Conservation (phyloP, 2,888 invertebrate genomes). For the Phyllotreta cruciferae region DNA sequence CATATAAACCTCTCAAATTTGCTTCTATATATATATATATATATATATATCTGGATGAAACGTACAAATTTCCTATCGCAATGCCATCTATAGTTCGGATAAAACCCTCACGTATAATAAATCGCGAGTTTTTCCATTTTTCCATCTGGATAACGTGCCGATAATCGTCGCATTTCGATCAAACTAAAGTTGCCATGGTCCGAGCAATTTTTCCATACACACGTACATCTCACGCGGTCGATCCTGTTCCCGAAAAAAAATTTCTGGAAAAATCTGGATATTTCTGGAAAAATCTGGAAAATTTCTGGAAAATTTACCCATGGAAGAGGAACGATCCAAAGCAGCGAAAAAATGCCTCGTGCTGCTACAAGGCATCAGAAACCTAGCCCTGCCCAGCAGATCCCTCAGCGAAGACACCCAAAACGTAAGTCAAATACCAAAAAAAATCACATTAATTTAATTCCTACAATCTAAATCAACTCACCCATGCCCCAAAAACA, state of each 20-base stretch:
- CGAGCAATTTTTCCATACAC: slow-evolving; percentile 22
- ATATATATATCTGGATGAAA: no score
- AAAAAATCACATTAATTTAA: slow-evolving; percentile 19
- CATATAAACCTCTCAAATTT: no score
- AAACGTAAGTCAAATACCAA: slow-evolving; percentile 49
- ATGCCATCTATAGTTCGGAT: no score
- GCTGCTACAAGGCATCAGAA: slow-evolving; percentile 53
- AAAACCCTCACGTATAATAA: slow-evolving; percentile 7
- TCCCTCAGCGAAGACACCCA: slow-evolving; percentile 54
- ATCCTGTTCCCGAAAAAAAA: no score
- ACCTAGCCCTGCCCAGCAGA: slow-evolving; percentile 54
- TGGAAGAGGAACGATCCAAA: slow-evolving; percentile 3
- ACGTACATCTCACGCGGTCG: no score
- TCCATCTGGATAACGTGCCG: slow-evolving; percentile 32
- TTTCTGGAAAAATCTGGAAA: no score
- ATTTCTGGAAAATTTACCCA: no score
- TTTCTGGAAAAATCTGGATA: no score
- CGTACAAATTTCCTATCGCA: no score
- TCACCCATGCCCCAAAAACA: no score
- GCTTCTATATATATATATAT: no score
- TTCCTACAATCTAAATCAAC: no score
- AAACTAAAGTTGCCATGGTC: slow-evolving; percentile 46
- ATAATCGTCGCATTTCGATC: slow-evolving; percentile 41
- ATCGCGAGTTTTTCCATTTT: slow-evolving; percentile 14
- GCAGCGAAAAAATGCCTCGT: slow-evolving; percentile 42